These are phyloP conservation scores for Ochotona curzoniae DNA, from an alignment of 2,113 vertebrate genomes.

Conservation along the genomic window DNA sequence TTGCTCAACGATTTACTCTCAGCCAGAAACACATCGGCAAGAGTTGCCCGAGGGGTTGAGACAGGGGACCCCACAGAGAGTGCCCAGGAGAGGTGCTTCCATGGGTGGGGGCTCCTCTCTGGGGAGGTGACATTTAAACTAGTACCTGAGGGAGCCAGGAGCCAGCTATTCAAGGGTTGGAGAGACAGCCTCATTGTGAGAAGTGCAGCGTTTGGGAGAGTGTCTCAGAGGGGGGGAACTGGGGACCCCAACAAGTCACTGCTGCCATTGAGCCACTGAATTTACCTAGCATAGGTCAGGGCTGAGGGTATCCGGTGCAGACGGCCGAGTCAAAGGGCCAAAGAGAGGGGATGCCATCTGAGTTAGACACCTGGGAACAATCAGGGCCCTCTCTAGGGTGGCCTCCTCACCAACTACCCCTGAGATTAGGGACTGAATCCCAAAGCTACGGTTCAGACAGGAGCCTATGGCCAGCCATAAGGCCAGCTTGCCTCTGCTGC, in stretches of 20 bases:
- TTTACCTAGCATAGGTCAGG: accelerated
- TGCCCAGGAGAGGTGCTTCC: accelerated
- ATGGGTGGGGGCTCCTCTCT: background rate
- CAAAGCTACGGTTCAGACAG: background rate
- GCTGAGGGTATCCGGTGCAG: background rate
- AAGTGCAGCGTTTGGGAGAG: background rate
- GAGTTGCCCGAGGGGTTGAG: too few relatives aligned
- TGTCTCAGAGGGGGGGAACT: background rate
- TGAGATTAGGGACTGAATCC: background rate
- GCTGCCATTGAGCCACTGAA: accelerated
- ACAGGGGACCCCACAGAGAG: background rate
- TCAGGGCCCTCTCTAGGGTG: background rate
- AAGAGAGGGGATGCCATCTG: too few relatives aligned
- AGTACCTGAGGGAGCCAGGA: background rate
- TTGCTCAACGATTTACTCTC: too few relatives aligned
- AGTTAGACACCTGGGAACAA: background rate
- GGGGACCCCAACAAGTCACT: background rate
- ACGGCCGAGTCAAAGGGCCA: too few relatives aligned
- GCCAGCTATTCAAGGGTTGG: background rate
- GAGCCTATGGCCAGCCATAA: background rate
- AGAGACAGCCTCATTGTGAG: background rate
- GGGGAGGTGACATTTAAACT: background rate
- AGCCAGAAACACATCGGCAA: background rate
- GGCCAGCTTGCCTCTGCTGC: background rate
- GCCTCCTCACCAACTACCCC: background rate